Evolutionary conservation across 1,140 invertebrate species (phyloP).

Genomic region (Leptinotarsa lineolata): DNA sequence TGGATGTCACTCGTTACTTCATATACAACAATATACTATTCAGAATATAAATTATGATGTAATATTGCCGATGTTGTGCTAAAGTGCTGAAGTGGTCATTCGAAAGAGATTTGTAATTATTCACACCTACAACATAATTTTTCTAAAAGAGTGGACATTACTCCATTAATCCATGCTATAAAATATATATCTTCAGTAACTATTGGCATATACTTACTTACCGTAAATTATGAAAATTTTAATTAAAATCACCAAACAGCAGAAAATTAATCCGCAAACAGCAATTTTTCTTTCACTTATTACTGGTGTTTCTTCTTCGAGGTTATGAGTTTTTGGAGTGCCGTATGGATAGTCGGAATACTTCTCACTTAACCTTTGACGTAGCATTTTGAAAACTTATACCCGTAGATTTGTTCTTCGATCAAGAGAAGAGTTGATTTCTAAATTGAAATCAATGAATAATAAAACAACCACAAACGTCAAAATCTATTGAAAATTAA

Average conservation of each 20-base stretch:
- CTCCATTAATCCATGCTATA: background rate
- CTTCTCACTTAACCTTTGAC: constrained; percentile 34
- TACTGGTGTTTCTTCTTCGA: constrained; percentile 32
- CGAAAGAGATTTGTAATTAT: no score
- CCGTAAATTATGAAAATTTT: constrained; percentile 44
- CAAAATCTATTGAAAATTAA: constrained; percentile 19
- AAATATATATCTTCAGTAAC: background rate
- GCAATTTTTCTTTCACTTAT: constrained; percentile 44
- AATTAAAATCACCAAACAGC: constrained; percentile 38
- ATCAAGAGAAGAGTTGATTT: background rate
- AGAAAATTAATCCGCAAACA: constrained; percentile 45
- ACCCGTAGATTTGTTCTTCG: background rate
- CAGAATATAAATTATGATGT: no score
- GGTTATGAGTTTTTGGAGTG: constrained; percentile 27
- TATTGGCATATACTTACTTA: constrained; percentile 36
- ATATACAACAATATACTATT: no score
- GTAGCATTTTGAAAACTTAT: constrained; percentile 30
- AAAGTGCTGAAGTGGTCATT: no score
- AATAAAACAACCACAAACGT: background rate
- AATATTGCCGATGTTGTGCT: no score
- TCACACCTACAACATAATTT: no score
- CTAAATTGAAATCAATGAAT: background rate
- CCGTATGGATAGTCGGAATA: constrained; percentile 22
- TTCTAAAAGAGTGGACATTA: no score
- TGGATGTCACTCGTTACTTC: no score